Evolutionary conservation across 1,140 invertebrate species (phyloP).

Genomic region (Drosophila suzukii): DNA sequence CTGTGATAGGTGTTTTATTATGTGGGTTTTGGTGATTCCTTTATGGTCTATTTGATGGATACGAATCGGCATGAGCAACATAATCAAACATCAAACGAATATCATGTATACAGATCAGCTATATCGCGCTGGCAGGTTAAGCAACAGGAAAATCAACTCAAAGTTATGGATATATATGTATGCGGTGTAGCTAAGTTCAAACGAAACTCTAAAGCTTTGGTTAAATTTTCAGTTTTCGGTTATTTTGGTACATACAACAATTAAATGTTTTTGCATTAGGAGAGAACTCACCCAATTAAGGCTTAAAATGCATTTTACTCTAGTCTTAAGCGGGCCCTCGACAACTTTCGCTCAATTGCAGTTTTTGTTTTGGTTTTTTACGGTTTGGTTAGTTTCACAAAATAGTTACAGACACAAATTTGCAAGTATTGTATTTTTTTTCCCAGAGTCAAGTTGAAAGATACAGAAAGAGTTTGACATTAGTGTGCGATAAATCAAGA

Average conservation of each 20-base stretch:
- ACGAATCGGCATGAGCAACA: constrained; percentile 10
- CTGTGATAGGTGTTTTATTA: not conserved
- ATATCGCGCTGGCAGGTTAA: constrained; percentile 15
- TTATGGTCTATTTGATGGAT: constrained; percentile 3
- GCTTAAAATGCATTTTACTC: constrained; percentile 73
- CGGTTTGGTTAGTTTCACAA: constrained; percentile 53
- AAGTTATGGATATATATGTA: constrained; percentile 16
- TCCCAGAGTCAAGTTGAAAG: constrained; percentile 78
- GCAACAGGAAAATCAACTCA: constrained; percentile 32
- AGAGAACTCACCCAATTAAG: constrained; percentile 79
- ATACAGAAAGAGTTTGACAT: constrained; percentile 81
- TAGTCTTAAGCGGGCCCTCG: constrained; percentile 76
- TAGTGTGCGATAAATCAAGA: constrained; percentile 69
- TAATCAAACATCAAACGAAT: constrained; percentile 8
- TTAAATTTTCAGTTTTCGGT: constrained; percentile 36
- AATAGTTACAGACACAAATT: constrained; percentile 55
- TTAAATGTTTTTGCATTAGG: constrained; percentile 49
- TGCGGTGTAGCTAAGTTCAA: constrained; percentile 40
- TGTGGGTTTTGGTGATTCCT: not conserved
- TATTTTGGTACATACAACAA: constrained; percentile 60
- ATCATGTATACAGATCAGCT: constrained; percentile 10
- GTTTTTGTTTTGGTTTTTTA: constrained; percentile 49
- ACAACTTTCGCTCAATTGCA: constrained; percentile 77
- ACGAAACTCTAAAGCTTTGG: constrained; percentile 53
- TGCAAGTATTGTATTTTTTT: constrained; percentile 49